Percentiles rank a stretch among this genome's conserved stretches.
Evolutionary conservation across 2,888 invertebrate genomes (phyloP).

Genomic region (Eupithecia inturbata): DNA sequence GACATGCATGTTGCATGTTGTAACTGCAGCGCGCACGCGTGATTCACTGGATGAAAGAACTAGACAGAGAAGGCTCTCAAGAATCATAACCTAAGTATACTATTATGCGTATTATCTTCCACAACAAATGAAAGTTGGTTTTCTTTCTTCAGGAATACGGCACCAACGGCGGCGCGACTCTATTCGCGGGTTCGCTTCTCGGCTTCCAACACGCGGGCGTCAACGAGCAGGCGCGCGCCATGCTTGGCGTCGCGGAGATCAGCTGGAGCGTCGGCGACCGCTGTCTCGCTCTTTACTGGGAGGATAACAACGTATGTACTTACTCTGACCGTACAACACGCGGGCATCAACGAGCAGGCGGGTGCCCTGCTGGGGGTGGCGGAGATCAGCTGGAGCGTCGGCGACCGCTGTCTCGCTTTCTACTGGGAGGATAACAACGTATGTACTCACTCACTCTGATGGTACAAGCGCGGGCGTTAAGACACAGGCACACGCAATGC

Average conservation of each 20-base stretch:
- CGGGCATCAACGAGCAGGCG: constrained; percentile 81
- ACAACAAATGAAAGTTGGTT: not conserved
- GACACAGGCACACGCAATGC: no score
- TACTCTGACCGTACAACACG: no score
- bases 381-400: constrained; percentile 88
- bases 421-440: constrained; percentile 96
- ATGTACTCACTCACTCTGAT: constrained; percentile 3
- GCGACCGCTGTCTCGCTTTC: constrained; percentile 93
- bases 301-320: constrained; percentile 91
- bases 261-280: constrained; percentile 92
- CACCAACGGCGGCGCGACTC: constrained; percentile 49
- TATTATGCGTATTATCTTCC: not conserved
- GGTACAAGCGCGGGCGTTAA: no score
- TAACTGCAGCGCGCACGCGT: not conserved
- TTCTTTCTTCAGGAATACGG: constrained; percentile 56
- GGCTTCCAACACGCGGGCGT: constrained; percentile 82
- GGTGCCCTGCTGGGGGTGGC: constrained; percentile 82
- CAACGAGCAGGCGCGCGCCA: constrained; percentile 80
- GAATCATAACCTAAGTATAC: not conserved
- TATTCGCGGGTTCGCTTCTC: constrained; percentile 66
- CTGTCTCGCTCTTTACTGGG: constrained; percentile 96
- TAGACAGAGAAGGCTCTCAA: not conserved
- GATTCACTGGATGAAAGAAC: not conserved
- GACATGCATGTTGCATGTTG: no score
- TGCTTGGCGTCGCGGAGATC: constrained; percentile 81